Conservation (phyloP, 2,888 invertebrate genomes). For the Dysmachus trigonus region DNA sequence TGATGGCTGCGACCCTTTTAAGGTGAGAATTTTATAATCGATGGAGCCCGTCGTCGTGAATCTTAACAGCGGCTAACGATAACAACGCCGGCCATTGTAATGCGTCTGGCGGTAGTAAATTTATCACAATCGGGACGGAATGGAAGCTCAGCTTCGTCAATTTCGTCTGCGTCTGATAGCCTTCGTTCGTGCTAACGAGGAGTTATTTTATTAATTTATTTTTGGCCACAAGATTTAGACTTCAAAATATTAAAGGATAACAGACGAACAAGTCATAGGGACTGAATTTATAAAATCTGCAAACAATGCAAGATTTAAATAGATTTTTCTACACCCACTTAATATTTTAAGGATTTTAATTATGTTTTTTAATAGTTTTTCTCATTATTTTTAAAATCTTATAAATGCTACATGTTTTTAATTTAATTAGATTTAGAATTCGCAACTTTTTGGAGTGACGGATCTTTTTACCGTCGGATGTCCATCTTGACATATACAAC, state of each 20-base stretch:
- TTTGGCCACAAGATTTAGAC: neutral
- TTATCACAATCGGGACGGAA: neutral
- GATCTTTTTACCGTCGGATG: no score
- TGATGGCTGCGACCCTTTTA: constrained; percentile 44
- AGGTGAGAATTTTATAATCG: constrained; percentile 43
- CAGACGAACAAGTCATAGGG: no score
- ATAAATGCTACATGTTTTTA: no score
- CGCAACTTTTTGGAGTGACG: no score
- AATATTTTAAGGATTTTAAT: no score
- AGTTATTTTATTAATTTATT: neutral
- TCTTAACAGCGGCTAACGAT: constrained; percentile 18
- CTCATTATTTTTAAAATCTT: no score
- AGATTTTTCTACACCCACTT: no score
- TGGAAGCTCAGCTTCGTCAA: neutral
- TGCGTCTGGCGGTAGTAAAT: neutral
- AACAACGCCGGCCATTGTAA: neutral
- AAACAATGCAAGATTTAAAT: no score
- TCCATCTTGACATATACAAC: no score
- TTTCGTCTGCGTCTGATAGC: neutral
- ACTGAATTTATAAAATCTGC: no score
- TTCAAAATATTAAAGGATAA: neutral
- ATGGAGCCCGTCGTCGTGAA: constrained; percentile 14
- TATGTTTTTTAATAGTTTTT: no score
- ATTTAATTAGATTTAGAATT: no score
- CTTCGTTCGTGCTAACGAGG: neutral